These are phyloP conservation scores for Oryzias sinensis DNA, from an alignment of 2,797 vertebrate genomes.

Conservation along the genomic window DNA sequence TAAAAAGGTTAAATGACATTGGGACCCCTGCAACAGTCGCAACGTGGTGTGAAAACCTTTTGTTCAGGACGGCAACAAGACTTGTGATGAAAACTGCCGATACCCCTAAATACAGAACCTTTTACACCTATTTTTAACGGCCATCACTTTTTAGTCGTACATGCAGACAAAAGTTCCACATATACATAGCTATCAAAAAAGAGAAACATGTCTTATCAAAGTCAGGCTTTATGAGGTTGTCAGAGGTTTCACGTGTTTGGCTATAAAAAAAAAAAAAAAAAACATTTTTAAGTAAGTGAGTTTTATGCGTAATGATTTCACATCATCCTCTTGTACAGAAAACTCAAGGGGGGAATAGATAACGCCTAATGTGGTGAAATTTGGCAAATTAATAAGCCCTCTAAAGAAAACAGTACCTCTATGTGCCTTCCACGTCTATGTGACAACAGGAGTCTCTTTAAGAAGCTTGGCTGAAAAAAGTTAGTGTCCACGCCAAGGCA, in stretches of 20 bases:
- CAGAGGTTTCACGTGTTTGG: too few relatives aligned
- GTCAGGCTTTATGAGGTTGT: too few relatives aligned
- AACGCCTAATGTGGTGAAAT: too few relatives aligned
- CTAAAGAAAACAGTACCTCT: too few relatives aligned
- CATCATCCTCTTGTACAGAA: too few relatives aligned
- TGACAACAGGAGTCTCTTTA: conserved; percentile 18
- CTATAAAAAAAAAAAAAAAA: too few relatives aligned
- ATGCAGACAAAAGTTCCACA: neutral
- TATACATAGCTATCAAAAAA: neutral
- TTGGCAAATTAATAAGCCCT: too few relatives aligned
- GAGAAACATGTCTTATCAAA: neutral
- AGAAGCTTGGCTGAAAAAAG: conserved; percentile 65
- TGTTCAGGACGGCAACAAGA: neutral
- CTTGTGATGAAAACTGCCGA: neutral
- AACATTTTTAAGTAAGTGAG: too few relatives aligned
- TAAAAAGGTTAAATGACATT: neutral
- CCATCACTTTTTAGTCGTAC: neutral
- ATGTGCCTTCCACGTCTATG: too few relatives aligned
- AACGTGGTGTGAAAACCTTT: neutral
- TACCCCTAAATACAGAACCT: neutral
- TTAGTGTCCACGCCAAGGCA: conserved; percentile 68
- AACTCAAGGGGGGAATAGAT: too few relatives aligned
- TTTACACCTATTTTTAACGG: neutral
- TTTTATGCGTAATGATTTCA: too few relatives aligned
- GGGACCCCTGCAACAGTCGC: neutral